Evolutionary conservation across 2,113 vertebrate species (phyloP), one percentile per base, ranked within the genome.

Genomic region (Dermatemys mawii): DNA sequence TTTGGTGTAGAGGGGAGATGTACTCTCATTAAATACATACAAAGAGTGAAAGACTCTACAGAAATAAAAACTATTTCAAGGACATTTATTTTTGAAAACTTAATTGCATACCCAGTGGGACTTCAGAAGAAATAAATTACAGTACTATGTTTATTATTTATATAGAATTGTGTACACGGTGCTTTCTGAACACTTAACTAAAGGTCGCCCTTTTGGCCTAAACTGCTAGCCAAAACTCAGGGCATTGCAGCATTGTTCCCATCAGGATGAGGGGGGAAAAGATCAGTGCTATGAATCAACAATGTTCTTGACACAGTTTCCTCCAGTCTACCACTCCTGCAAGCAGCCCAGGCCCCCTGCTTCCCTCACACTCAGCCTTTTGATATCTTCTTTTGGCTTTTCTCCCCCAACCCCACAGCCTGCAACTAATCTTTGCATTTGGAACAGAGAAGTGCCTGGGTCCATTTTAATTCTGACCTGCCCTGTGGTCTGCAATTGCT

Each of bases 71-170:
- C 88, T 95, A 82, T 95, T 93, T 94, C 9, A 51, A 3, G 95
- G 96, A 95, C 84, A 91, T 94, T 96, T 96, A 81, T 90, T 97
- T 96, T 95, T 97, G 90, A 63, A 96, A 83, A 96, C 96, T 96
- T 87, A 78, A 90, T 94, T 81, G 60, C 81, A 49, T 75, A 78
- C 92, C 92, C 92, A 90, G 89, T 94, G 93, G 87, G 95, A 95
- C 94, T 87, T 29, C 82, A 76, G 86, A 50, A 1, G 5, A 83
- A 93, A 29, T 90, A 38, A 83, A 88, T 83, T 53, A 16, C 0
- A 0, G 35, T 41, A 8, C 84, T 70, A 78, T 1, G 32, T 22
- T 90, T 81, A 3, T 2, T 92, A 14, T 92, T 90, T 88, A 54
- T 79, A 32, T 22, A 75, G 81, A 85, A 51, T 4, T 48, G 76